Evolutionary conservation across 2,113 vertebrate genomes (phyloP).

Genomic region (Alaudala cheleensis): DNA sequence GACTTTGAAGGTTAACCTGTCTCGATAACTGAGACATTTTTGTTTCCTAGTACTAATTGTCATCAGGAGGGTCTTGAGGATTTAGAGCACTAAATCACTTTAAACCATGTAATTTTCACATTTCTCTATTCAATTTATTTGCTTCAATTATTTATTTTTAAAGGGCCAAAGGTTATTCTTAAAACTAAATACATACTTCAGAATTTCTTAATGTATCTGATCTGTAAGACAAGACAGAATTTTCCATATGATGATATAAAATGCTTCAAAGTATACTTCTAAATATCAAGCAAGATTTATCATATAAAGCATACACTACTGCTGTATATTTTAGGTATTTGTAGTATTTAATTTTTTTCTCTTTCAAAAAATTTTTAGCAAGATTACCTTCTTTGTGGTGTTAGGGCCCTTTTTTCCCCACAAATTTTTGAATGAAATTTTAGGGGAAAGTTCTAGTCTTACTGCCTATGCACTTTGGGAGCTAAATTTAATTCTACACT

Average conservation of each 20-base stretch:
- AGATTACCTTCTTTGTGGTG: neutral
- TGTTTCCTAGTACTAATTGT: neutral
- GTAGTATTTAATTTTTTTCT: neutral
- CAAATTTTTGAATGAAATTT: neutral
- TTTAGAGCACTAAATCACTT: neutral
- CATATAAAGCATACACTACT: neutral
- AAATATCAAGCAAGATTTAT: neutral
- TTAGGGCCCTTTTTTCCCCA: accelerated
- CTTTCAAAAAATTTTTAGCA: neutral
- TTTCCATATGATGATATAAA: neutral
- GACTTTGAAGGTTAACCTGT: neutral
- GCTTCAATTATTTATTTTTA: neutral
- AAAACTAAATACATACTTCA: neutral
- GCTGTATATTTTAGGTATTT: neutral
- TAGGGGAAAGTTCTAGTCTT: neutral
- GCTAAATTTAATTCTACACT: neutral
- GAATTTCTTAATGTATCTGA: neutral
- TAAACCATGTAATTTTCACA: neutral
- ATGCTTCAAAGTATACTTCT: neutral
- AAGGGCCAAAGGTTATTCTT: neutral
- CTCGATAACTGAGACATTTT: neutral
- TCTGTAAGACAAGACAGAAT: neutral
- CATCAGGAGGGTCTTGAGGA: neutral
- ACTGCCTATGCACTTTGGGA: neutral
- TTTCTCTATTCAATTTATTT: neutral